Conservation (phyloP, 2,888 invertebrate species). For the Athrips mouffetella region DNA sequence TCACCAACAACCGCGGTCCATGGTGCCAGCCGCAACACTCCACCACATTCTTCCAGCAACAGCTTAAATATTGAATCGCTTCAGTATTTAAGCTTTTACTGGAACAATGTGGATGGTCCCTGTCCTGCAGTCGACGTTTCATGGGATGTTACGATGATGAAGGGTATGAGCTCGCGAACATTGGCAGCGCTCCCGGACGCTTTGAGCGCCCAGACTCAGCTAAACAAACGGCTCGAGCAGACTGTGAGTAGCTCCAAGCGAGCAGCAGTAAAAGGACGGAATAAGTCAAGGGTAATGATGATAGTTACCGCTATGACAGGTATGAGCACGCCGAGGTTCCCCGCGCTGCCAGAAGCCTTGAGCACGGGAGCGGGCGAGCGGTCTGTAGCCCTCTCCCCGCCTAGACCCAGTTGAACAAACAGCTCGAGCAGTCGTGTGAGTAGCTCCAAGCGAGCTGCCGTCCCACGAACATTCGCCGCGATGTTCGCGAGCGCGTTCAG, state of each 20-base stretch:
- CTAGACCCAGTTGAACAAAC: conserved; percentile 98
- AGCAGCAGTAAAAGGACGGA: no score
- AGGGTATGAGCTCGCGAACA: neutral
- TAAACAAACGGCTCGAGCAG: neutral
- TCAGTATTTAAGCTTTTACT: no score
- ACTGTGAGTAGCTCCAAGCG: neutral
- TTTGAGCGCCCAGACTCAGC: no score
- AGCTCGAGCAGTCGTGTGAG: conserved; percentile 94
- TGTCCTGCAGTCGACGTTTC: no score
- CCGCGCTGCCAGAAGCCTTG: conserved; percentile 96
- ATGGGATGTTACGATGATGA: no score
- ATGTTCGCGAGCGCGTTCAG: conserved; percentile 98
- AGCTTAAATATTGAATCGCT: no score
- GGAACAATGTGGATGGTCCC: no score
- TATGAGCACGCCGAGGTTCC: conserved; percentile 97
- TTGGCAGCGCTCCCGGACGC: neutral
- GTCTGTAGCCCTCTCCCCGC: conserved; percentile 96
- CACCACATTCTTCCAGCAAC: no score
- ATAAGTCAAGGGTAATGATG: neutral
- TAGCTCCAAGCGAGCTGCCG: conserved; percentile 89
- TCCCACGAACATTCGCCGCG: conserved; percentile 94
- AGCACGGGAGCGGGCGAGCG: conserved; percentile 85
- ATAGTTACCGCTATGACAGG: conserved; percentile 94
- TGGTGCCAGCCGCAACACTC: no score
- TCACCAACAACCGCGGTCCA: no score